Evolutionary conservation across 2,888 invertebrate species (phyloP).

Genomic region (Sesia bembeciformis): DNA sequence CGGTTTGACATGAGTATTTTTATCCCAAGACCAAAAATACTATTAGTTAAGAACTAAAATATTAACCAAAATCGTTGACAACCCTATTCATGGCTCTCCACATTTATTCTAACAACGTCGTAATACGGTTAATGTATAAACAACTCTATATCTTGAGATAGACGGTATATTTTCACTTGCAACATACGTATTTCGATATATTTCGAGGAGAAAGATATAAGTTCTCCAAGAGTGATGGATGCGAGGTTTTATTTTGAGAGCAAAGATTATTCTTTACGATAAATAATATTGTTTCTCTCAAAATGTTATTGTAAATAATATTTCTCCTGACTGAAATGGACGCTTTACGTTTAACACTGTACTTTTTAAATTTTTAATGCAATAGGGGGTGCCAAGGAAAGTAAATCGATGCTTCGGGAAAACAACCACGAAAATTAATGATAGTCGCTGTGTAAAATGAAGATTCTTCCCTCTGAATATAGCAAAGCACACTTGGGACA

Average conservation of each 20-base stretch:
- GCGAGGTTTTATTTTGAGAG: background rate
- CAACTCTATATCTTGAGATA: background rate
- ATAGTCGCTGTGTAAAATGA: background rate
- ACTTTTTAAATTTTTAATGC: background rate
- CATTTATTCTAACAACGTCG: no score
- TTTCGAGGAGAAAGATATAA: background rate
- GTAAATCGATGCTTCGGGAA: background rate
- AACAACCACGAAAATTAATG: background rate
- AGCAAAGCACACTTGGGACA: no score
- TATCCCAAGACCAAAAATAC: no score
- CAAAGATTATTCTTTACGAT: background rate
- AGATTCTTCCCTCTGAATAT: no score
- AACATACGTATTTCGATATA: background rate
- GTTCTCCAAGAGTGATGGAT: background rate
- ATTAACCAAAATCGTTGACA: background rate
- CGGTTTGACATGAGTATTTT: no score
- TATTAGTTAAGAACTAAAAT: no score
- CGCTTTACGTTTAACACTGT: no score
- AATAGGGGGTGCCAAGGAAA: background rate
- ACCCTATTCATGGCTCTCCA: background rate
- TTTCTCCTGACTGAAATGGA: no score
- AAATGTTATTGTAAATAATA: no score
- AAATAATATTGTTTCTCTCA: background rate
- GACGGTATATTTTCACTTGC: background rate
- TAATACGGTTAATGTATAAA: background rate